These are phyloP conservation scores for Anastrepha ludens DNA, from an alignment of 1,140 invertebrate species.

Conservation along the genomic window DNA sequence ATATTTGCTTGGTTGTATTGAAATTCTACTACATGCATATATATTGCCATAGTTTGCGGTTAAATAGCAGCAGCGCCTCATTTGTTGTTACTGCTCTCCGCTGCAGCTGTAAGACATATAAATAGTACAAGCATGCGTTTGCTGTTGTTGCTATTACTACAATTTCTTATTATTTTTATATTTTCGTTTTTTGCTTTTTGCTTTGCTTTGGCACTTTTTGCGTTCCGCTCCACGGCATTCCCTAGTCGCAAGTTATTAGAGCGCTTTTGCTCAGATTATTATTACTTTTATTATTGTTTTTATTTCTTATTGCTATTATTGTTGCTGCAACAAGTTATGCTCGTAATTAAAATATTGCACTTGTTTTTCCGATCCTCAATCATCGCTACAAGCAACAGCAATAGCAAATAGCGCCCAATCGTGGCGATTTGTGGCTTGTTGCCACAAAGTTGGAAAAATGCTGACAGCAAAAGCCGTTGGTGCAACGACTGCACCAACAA, in stretches of 20 bases:
- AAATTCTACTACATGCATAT: neutral
- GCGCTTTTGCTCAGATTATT: constrained; percentile 48
- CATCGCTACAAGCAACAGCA: neutral
- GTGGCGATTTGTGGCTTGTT: constrained; percentile 39
- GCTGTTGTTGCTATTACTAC: too few species aligned
- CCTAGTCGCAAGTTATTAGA: neutral
- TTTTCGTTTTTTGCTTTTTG: neutral
- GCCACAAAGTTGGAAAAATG: constrained; percentile 54
- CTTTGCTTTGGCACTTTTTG: neutral
- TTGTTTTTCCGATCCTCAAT: constrained; percentile 59
- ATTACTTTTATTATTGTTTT: constrained; percentile 61
- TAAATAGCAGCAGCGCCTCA: neutral
- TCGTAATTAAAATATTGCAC: constrained; percentile 73
- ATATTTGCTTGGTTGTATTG: too few species aligned
- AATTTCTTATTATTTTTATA: neutral
- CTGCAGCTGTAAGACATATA: too few species aligned
- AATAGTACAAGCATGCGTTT: too few species aligned
- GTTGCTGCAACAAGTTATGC: constrained; percentile 54
- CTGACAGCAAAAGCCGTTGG: constrained; percentile 37
- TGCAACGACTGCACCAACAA: neutral
- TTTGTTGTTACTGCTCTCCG: too few species aligned
- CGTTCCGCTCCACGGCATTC: neutral
- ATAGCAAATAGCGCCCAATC: constrained; percentile 10
- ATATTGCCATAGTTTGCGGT: neutral
- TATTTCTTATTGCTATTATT: constrained; percentile 59